A percentile compares a stretch with the other conserved stretches of the same genome.
These are phyloP conservation scores for Platalea minor DNA, from an alignment of 2,797 vertebrate species.

Conservation along the genomic window DNA sequence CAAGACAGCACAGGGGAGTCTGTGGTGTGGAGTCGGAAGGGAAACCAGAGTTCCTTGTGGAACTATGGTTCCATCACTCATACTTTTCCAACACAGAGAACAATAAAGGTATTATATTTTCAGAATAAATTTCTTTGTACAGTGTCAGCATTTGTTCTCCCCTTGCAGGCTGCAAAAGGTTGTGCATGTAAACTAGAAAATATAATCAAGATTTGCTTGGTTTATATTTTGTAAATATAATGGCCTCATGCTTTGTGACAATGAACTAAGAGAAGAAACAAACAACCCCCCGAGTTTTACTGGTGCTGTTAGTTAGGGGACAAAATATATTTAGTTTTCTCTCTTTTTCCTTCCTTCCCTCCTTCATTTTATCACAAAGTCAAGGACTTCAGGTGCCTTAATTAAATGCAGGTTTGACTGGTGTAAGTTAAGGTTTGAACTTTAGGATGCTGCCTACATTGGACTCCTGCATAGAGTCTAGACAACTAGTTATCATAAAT, in stretches of 20 bases:
- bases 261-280: background rate
- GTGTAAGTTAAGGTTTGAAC: background rate
- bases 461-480: background rate
- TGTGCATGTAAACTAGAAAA: background rate
- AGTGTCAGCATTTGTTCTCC: background rate
- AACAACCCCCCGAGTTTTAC: background rate
- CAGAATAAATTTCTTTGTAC: background rate
- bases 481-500: background rate
- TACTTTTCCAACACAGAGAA: conserved; percentile 32
- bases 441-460: background rate
- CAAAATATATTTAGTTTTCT: background rate
- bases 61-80: conserved; percentile 74
- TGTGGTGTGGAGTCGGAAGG: conserved; percentile 75
- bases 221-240: background rate
- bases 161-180: background rate
- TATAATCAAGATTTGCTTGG: background rate
- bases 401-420: background rate
- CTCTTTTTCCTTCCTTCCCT: background rate
- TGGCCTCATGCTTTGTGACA: background rate
- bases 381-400: background rate
- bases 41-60: conserved; percentile 72
- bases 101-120: conserved; percentile 77
- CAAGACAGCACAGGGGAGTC: conserved; percentile 31
- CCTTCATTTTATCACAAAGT: background rate
- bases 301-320: background rate